A percentile compares a stretch with the other conserved stretches of the same genome.
Evolutionary conservation across 37 sponge, comb jelly and placozoan species (phyloP).

Genomic region (Haliclona indistincta): DNA sequence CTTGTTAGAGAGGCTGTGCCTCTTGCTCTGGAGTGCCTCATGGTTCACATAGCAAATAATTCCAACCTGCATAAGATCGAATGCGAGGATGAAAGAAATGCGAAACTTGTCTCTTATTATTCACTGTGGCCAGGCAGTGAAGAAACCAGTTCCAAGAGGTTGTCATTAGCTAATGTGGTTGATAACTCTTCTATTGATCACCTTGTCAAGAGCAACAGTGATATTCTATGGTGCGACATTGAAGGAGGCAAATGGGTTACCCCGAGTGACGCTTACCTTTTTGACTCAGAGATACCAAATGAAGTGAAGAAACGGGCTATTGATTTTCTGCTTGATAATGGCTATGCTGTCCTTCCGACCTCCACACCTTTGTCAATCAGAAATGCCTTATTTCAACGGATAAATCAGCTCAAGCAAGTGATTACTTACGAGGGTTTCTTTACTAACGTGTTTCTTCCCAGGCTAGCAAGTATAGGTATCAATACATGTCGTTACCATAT

Average conservation of each 20-base stretch:
- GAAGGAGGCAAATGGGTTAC: slow-evolving; percentile 45
- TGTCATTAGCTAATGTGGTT: slow-evolving; percentile 30
- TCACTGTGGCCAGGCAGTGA: slow-evolving; percentile 36
- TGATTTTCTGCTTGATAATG: slow-evolving; percentile 15
- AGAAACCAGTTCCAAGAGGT: background rate
- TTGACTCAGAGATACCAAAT: slow-evolving; percentile 3
- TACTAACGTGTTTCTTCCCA: slow-evolving; percentile 23
- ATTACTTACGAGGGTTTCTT: slow-evolving; percentile 37
- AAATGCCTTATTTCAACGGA: background rate
- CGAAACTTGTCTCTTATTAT: slow-evolving; percentile 47
- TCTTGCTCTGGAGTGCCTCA: slow-evolving; percentile 22
- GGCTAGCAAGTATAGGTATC: background rate
- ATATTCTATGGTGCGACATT: slow-evolving; percentile 45
- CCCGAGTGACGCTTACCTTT: slow-evolving; percentile 19
- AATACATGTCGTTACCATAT: slow-evolving; percentile 22
- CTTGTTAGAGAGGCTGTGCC: slow-evolving; percentile 41
- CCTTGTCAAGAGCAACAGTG: background rate
- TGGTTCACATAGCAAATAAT: slow-evolving; percentile 25
- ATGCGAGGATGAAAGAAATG: background rate
- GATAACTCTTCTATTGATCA: slow-evolving; percentile 19
- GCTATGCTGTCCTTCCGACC: slow-evolving; percentile 4
- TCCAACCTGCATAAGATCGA: background rate
- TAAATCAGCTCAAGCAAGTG: background rate
- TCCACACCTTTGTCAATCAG: slow-evolving; percentile 8
- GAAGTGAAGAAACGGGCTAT: slow-evolving; percentile 17